Percentiles rank a stretch among this genome's conserved stretches.
phyloP scores from a whole-genome alignment of 2,797 vertebrate species.

The Diplodus sargus region DNA sequence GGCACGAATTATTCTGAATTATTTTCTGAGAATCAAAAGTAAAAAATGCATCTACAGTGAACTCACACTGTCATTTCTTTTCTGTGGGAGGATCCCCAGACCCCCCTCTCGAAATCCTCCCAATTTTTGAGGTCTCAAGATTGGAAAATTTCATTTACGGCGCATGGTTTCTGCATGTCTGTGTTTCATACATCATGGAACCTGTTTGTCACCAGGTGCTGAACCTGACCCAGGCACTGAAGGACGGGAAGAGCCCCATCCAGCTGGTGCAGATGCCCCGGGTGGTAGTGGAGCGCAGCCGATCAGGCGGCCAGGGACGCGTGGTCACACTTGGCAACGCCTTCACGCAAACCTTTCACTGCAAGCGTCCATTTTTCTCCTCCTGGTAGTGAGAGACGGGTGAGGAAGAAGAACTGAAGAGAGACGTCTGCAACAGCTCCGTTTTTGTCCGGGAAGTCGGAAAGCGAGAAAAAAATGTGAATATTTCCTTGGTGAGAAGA shows the following conservation, averaged over 20 bases:
- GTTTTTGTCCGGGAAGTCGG: constrained; percentile 17
- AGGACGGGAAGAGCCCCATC: constrained; percentile 92
- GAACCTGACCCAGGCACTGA: constrained; percentile 95
- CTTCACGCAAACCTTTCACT: constrained; percentile 97
- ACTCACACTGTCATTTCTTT: too few relatives aligned
- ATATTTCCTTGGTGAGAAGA: constrained; percentile 10
- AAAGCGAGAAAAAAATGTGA: constrained; percentile 5
- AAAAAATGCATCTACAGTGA: too few relatives aligned
- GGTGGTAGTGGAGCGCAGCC: constrained; percentile 94
- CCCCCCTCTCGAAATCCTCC: too few relatives aligned
- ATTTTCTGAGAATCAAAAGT: too few relatives aligned
- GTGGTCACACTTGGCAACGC: constrained; percentile 91
- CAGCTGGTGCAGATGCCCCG: constrained; percentile 98
- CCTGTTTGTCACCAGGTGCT: constrained; percentile 85
- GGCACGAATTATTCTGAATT: too few relatives aligned
- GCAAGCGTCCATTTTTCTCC: constrained; percentile 96
- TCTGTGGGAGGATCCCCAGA: too few relatives aligned
- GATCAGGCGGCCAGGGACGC: constrained; percentile 89
- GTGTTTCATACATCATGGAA: not conserved
- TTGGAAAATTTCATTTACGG: not conserved
- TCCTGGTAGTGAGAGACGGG: constrained; percentile 90
- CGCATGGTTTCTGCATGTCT: not conserved
- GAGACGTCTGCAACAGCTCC: not conserved
- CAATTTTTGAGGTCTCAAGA: too few relatives aligned
- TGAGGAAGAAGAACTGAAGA: not conserved